Evolutionary conservation across 2,113 vertebrate genomes (phyloP).

Genomic region (Pycnonotus jocosus): DNA sequence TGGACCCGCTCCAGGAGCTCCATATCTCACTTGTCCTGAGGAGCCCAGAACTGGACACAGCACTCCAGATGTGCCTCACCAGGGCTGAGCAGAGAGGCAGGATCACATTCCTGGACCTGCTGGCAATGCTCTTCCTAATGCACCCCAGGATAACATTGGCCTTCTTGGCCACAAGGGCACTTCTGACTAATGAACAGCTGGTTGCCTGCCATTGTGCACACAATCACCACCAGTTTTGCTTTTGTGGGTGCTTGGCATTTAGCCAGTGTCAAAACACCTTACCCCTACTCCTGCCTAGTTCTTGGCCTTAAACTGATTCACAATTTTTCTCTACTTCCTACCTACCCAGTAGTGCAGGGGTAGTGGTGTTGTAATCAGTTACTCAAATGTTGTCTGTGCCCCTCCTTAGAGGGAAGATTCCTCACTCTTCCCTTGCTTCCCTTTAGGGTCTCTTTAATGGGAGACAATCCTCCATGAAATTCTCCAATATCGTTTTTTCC

Average conservation of each 20-base stretch:
- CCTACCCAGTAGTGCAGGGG: not conserved
- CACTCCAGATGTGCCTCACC: not conserved
- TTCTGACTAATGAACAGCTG: not conserved
- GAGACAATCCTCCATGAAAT: not conserved
- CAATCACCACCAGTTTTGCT: not conserved
- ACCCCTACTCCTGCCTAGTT: no score
- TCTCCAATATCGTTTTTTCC: not conserved
- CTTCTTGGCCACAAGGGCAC: not conserved
- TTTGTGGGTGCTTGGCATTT: not conserved
- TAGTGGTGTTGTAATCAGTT: no score
- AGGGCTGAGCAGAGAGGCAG: not conserved
- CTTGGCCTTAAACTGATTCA: not conserved
- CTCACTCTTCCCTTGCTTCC: not conserved
- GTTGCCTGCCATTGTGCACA: not conserved
- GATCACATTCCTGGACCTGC: rapidly evolving
- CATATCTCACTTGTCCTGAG: not conserved
- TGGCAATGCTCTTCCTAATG: rapidly evolving
- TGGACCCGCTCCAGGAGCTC: not conserved
- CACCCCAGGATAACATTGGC: rapidly evolving
- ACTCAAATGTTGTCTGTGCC: not conserved
- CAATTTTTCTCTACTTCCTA: not conserved
- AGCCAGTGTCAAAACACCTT: not conserved
- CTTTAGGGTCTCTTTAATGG: not conserved
- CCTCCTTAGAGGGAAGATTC: not conserved
- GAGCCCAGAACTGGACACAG: not conserved